Percentiles rank a stretch among this genome's conserved stretches.
These are phyloP conservation scores for Ceratosolen fusciceps DNA, from an alignment of 1,140 invertebrate genomes.

Conservation along the genomic window DNA sequence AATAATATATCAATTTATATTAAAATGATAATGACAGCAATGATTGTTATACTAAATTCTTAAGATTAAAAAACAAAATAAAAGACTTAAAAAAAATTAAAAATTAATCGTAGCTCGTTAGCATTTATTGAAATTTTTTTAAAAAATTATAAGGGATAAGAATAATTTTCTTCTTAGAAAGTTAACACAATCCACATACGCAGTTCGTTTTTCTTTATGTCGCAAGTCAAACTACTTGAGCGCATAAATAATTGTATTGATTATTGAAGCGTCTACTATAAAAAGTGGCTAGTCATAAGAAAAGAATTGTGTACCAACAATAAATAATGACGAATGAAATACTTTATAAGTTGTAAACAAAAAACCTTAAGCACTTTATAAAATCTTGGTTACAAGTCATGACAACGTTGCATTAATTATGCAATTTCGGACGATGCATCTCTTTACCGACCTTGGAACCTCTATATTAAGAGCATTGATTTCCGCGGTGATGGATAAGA, in stretches of 20 bases:
- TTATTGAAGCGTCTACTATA: neutral
- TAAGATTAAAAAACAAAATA: no score
- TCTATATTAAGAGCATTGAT: conserved; percentile 52
- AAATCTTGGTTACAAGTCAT: conserved; percentile 27
- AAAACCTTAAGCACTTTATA: neutral
- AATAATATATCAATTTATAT: no score
- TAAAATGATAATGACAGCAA: no score
- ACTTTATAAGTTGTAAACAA: neutral
- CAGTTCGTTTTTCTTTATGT: neutral
- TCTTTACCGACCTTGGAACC: neutral
- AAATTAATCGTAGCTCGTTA: no score
- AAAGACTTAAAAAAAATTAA: no score
- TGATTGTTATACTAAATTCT: no score
- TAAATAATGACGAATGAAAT: neutral
- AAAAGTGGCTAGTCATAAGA: conserved; percentile 26
- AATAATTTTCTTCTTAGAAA: neutral
- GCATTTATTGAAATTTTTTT: no score
- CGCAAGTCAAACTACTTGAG: neutral
- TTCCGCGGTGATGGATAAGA: conserved; percentile 39
- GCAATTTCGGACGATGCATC: conserved; percentile 55
- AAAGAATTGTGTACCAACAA: neutral
- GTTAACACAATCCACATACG: neutral
- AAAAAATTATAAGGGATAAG: no score
- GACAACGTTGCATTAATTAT: conserved; percentile 68
- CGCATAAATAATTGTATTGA: conserved; percentile 13